Percentiles rank a stretch among this genome's conserved stretches.
Evolutionary conservation across 2,113 vertebrate genomes (phyloP).

Genomic region (Ploceus nigricollis): DNA sequence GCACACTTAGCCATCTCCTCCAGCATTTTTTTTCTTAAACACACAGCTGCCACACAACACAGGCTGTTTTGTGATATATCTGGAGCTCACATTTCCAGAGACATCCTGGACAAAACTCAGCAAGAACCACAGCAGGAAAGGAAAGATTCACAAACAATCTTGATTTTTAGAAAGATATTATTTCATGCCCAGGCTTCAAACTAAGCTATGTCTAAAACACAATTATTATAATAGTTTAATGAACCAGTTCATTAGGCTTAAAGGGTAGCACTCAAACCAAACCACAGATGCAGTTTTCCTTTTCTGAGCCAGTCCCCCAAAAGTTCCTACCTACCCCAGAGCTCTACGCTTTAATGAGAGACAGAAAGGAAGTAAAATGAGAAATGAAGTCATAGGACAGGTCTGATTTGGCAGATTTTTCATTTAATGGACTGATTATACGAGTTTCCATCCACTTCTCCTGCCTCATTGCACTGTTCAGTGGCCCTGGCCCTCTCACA

Average conservation of each 20-base stretch:
- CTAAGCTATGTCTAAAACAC: not conserved
- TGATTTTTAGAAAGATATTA: not conserved
- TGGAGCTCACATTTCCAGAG: constrained; percentile 25
- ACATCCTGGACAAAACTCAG: not conserved
- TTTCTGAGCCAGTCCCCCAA: not conserved
- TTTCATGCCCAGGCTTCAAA: not conserved
- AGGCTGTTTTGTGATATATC: not conserved
- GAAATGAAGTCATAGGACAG: not conserved
- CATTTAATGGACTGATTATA: not conserved
- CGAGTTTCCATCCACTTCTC: not conserved
- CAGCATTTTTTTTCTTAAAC: constrained; percentile 1
- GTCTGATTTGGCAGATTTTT: not conserved
- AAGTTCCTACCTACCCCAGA: not conserved
- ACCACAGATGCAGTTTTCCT: not conserved
- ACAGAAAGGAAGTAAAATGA: not conserved
- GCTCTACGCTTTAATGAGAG: not conserved
- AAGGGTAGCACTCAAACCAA: not conserved
- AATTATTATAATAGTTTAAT: not conserved
- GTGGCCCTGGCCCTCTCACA: not conserved
- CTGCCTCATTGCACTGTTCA: not conserved
- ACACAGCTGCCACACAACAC: constrained; percentile 8
- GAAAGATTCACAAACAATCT: not conserved
- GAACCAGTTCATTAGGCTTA: not conserved
- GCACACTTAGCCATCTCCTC: not conserved
- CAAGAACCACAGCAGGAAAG: not conserved